Percentiles rank a stretch among this genome's conserved stretches.
Evolutionary conservation across 2,113 vertebrate genomes (phyloP).

Genomic region (Corythornis cristatus): DNA sequence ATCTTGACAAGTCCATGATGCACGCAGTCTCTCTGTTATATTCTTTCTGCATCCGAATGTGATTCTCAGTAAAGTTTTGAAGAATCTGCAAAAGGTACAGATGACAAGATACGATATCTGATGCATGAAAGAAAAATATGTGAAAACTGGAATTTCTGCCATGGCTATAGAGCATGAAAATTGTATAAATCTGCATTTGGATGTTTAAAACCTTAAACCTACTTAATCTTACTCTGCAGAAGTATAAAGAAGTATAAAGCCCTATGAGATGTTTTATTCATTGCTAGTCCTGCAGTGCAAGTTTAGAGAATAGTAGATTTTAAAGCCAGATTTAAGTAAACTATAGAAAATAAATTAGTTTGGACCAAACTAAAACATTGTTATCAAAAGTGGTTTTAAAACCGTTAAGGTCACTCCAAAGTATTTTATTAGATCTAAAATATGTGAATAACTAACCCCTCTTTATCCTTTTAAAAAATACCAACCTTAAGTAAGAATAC

Average conservation of each 20-base stretch:
- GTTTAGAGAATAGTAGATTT: background rate
- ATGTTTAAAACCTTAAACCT: background rate
- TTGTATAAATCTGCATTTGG: background rate
- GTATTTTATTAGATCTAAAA: background rate
- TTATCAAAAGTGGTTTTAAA: background rate
- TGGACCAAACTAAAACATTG: background rate
- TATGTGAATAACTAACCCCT: accelerated
- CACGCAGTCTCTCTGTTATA: background rate
- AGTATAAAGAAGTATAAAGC: background rate
- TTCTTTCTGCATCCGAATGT: background rate
- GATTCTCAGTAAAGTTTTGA: background rate
- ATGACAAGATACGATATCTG: background rate
- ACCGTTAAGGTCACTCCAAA: background rate
- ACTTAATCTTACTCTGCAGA: background rate
- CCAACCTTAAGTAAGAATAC: background rate
- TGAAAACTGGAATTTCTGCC: background rate
- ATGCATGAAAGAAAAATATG: background rate
- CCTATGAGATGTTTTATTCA: background rate
- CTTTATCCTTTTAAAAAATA: background rate
- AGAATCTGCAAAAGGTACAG: background rate
- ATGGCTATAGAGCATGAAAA: background rate
- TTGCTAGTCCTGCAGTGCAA: background rate
- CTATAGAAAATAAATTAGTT: background rate
- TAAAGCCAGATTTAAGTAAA: background rate
- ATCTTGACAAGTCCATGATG: background rate